phyloP scores from a whole-genome alignment of 2,888 invertebrate species.

The Malacosoma neustria region DNA sequence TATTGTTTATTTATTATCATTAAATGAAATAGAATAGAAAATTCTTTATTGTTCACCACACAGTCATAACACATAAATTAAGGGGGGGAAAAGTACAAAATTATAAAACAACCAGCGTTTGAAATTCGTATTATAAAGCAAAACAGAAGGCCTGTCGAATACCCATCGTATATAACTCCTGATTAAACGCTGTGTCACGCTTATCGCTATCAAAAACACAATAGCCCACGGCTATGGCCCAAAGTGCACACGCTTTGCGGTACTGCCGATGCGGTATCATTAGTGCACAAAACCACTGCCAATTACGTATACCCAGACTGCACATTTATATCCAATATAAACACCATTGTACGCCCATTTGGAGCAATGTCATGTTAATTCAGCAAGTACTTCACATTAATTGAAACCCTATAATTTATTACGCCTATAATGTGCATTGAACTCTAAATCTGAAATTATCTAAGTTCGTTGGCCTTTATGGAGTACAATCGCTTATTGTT shows the following conservation, averaged over 20 bases:
- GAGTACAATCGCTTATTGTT: too few relatives aligned
- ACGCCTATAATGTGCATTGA: neutral
- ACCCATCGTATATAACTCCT: too few relatives aligned
- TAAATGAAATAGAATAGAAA: too few relatives aligned
- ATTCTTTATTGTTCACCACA: too few relatives aligned
- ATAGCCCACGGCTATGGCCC: conserved; percentile 18
- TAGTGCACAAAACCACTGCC: conserved; percentile 35
- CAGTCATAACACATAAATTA: too few relatives aligned
- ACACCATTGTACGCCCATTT: conserved; percentile 32
- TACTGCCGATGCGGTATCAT: conserved; percentile 31
- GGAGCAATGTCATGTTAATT: conserved; percentile 35
- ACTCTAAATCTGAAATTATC: neutral
- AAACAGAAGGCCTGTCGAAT: too few relatives aligned
- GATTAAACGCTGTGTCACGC: too few relatives aligned
- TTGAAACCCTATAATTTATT: conserved; percentile 7
- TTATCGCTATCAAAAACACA: conserved; percentile 13
- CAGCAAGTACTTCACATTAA: conserved; percentile 19
- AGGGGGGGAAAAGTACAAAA: too few relatives aligned
- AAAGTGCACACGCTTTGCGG: conserved; percentile 29
- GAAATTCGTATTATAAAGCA: too few relatives aligned
- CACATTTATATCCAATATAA: conserved; percentile 33
- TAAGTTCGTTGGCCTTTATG: neutral
- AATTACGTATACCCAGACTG: conserved; percentile 39
- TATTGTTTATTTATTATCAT: too few relatives aligned
- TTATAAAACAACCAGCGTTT: too few relatives aligned